Evolutionary conservation across 2,888 invertebrate species (phyloP).

Genomic region (Rotaria magnacalcarata): DNA sequence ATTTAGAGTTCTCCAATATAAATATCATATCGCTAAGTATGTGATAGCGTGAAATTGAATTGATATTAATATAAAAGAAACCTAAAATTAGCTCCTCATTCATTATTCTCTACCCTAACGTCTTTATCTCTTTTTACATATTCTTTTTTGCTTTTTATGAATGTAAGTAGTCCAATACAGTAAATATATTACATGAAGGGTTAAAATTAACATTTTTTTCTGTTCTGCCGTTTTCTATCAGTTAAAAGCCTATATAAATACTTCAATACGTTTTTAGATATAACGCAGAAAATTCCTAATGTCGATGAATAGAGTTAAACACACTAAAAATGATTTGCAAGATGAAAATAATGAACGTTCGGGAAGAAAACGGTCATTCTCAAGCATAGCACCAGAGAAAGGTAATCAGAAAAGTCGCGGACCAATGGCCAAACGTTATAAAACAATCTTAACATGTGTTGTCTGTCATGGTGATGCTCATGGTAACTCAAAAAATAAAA

Average conservation of each 20-base stretch:
- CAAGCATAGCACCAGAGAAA: not conserved
- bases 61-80: no score
- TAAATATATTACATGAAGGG: no score
- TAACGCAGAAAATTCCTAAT: not conserved
- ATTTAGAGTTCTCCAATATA: no score
- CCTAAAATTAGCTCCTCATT: no score
- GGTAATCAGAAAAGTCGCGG: not conserved
- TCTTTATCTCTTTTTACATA: no score
- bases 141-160: no score
- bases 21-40: no score
- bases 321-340: not conserved
- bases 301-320: not conserved
- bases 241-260: not conserved
- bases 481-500: not conserved
- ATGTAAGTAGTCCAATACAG: no score
- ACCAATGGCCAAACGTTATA: not conserved
- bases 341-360: not conserved
- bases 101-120: no score
- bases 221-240: no score
- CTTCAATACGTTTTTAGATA: not conserved
- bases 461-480: not conserved
- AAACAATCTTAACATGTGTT: not conserved
- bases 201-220: not conserved
- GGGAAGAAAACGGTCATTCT: not conserved
- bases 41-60: no score